Evolutionary conservation across 1,140 invertebrate species (phyloP).

Genomic region (Psilanteris sp.): DNA sequence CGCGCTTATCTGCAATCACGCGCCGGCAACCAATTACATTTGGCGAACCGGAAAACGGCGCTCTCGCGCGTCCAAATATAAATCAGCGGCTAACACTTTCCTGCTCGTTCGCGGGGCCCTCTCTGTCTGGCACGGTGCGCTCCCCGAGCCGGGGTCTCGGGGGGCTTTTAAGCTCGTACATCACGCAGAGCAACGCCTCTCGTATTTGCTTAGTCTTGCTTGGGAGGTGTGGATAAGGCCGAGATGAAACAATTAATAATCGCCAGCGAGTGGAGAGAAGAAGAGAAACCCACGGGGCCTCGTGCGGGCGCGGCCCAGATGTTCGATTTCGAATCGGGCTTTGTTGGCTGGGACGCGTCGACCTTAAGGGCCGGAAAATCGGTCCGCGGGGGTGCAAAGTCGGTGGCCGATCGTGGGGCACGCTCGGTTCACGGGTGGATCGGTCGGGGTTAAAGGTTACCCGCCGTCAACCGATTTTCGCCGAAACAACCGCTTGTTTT

Average conservation of each 20-base stretch:
- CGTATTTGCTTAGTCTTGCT: conserved; percentile 79
- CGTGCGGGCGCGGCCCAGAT: conserved; percentile 55
- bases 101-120: conserved; percentile 47
- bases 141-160: conserved; percentile 42
- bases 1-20: conserved; percentile 71
- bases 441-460: no score
- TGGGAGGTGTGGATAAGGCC: conserved; percentile 74
- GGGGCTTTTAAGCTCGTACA: conserved; percentile 79
- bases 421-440: no score
- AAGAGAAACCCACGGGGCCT: conserved; percentile 57
- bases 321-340: conserved; percentile 46
- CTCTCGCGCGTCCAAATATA: conserved; percentile 75
- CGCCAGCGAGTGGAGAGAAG: conserved; percentile 57
- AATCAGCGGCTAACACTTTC: conserved; percentile 74
- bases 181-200: conserved; percentile 77
- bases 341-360: no score
- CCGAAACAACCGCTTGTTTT: no score
- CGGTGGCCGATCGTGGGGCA: no score
- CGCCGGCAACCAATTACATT: conserved; percentile 78
- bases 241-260: conserved; percentile 80
- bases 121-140: conserved; percentile 56
- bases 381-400: no score
- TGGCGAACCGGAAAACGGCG: conserved; percentile 76
- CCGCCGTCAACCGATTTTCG: no score
- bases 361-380: no score